These are phyloP conservation scores for Pyrgilauda ruficollis DNA, from an alignment of 2,113 vertebrate species.

Conservation along the genomic window DNA sequence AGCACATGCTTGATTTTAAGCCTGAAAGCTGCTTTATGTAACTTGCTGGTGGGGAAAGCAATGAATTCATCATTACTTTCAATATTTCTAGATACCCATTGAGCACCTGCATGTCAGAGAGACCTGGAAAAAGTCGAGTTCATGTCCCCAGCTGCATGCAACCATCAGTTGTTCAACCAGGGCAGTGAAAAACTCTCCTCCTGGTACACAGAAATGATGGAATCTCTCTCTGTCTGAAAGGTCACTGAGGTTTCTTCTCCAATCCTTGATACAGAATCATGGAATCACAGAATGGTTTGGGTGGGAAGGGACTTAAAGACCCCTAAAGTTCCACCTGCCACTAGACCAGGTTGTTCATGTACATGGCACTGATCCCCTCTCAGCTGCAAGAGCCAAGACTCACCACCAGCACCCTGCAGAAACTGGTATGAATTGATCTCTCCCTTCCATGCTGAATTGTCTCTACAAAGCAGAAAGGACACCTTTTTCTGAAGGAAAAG, in stretches of 20 bases:
- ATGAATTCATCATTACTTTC: background rate
- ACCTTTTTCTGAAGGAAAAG: background rate
- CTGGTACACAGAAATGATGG: background rate
- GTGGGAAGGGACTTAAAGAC: background rate
- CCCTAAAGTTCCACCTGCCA: background rate
- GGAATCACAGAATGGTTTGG: background rate
- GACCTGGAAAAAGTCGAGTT: background rate
- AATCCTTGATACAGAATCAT: background rate
- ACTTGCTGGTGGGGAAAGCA: background rate
- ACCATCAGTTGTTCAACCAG: fast-evolving
- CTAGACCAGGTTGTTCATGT: background rate
- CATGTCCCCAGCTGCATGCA: background rate
- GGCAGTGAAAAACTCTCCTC: background rate
- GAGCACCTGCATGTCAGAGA: background rate
- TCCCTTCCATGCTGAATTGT: fast-evolving
- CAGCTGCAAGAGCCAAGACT: background rate
- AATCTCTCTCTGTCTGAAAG: background rate
- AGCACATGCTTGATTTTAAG: background rate
- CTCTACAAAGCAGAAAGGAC: background rate
- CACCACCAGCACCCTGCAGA: background rate
- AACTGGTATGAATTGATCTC: background rate
- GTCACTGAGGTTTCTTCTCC: background rate
- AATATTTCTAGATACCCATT: background rate
- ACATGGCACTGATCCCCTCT: background rate
- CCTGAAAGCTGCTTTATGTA: background rate